Evolutionary conservation across 2,888 invertebrate species (phyloP).

Genomic region (Hirtodrosophila alboralis): DNA sequence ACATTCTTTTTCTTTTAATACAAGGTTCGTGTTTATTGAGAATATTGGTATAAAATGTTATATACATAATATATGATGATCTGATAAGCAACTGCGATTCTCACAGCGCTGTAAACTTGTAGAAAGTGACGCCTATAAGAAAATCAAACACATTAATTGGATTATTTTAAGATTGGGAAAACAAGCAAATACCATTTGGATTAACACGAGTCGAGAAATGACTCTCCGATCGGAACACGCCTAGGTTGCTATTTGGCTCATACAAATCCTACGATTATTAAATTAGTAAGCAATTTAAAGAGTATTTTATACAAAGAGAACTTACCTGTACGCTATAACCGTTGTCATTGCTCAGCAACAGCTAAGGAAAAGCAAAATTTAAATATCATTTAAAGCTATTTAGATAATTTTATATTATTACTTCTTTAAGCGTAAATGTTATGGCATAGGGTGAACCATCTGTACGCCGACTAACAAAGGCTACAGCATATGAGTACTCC

Average conservation of each 20-base stretch:
- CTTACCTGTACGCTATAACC: conserved; percentile 81
- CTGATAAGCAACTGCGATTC: neutral
- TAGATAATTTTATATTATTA: conserved; percentile 1
- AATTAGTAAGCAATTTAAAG: conserved; percentile 9
- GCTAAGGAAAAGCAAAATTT: conserved; percentile 25
- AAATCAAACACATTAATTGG: conserved; percentile 3
- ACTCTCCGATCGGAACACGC: conserved; percentile 10
- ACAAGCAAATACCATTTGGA: conserved; percentile 69
- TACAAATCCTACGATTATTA: conserved; percentile 76
- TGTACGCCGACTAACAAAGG: conserved; percentile 84
- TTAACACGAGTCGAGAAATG: conserved; percentile 70
- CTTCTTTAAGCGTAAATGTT: conserved; percentile 69
- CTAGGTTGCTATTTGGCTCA: conserved; percentile 32
- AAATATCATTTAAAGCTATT: neutral
- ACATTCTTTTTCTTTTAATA: conserved; percentile 13
- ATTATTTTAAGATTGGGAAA: neutral
- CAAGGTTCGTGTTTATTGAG: conserved; percentile 1
- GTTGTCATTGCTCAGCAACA: conserved; percentile 79
- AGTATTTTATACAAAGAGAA: no score
- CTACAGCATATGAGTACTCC: conserved; percentile 84
- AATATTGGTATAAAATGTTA: conserved; percentile 2
- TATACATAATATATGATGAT: conserved; percentile 2
- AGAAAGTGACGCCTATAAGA: conserved; percentile 73
- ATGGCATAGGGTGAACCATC: conserved; percentile 84
- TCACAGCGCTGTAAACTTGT: conserved; percentile 71